A percentile compares a stretch with the other conserved stretches of the same genome.
These are phyloP conservation scores for Oikopleura dioica DNA, from an alignment of 23 tunicate genomes.

Conservation along the genomic window DNA sequence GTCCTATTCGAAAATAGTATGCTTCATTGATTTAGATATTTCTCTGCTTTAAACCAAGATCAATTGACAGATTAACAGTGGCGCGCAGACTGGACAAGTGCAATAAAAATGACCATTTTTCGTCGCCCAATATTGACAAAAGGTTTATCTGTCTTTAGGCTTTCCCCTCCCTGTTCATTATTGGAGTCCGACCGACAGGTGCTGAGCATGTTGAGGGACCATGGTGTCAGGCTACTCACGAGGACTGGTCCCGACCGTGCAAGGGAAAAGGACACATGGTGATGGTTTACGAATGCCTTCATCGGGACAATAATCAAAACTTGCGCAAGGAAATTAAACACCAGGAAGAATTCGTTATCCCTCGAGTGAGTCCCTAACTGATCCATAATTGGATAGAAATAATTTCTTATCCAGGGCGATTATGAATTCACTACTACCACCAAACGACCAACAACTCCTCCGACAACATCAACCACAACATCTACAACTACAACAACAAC, in stretches of 20 bases:
- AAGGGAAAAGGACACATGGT: neutral
- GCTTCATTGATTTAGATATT: too few relatives aligned
- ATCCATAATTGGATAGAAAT: neutral
- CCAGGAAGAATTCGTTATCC: neutral
- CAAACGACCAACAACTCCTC: neutral
- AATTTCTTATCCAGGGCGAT: neutral
- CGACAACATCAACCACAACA: neutral
- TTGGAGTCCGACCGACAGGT: slow-evolving; percentile 1
- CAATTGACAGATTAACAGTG: too few relatives aligned
- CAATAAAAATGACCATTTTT: too few relatives aligned
- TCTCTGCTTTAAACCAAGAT: too few relatives aligned
- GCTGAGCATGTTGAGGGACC: neutral
- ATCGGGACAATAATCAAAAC: neutral
- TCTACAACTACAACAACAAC: slow-evolving; percentile 6
- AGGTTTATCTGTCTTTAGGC: neutral
- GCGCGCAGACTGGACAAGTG: too few relatives aligned
- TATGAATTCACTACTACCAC: neutral
- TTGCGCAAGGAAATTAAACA: neutral
- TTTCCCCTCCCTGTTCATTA: slow-evolving; percentile 4
- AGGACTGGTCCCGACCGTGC: slow-evolving; percentile 3
- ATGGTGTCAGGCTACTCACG: neutral
- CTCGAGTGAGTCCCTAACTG: too few relatives aligned
- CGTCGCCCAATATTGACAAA: too few relatives aligned
- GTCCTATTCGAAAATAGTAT: too few relatives aligned
- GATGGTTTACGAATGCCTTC: neutral